These are phyloP conservation scores for Dolichopus griseipennis DNA, from an alignment of 2,888 invertebrate species.

Conservation along the genomic window DNA sequence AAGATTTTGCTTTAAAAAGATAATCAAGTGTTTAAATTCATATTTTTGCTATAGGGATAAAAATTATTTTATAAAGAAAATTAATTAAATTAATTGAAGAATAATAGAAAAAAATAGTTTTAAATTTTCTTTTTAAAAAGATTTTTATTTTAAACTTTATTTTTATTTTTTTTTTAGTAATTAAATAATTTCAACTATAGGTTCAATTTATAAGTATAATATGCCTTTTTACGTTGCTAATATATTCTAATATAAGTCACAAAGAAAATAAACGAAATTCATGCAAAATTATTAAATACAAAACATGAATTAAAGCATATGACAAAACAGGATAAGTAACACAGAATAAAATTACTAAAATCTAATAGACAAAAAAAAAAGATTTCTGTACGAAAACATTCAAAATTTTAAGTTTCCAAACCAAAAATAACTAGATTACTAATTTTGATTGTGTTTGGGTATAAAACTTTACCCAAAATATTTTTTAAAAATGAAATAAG, in stretches of 20 bases:
- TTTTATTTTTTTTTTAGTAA: not conserved
- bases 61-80: no score
- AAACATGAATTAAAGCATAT: conserved; percentile 6
- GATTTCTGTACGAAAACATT: not conserved
- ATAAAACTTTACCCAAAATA: no score
- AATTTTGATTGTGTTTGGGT: no score
- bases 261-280: not conserved
- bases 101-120: not conserved
- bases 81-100: no score
- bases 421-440: not conserved
- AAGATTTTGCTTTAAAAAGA: no score
- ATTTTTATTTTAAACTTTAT: not conserved
- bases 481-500: not conserved
- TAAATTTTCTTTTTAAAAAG: not conserved
- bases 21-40: no score
- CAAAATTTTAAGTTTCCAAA: not conserved
- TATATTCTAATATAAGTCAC: not conserved
- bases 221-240: not conserved
- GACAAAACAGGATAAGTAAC: conserved; percentile 3
- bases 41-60: no score
- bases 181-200: not conserved
- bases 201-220: not conserved
- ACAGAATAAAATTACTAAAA: not conserved
- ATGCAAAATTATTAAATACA: not conserved
- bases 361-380: not conserved